Conservation (phyloP, 2,797 vertebrate genomes). For the Dicrostonyx torquatus region DNA sequence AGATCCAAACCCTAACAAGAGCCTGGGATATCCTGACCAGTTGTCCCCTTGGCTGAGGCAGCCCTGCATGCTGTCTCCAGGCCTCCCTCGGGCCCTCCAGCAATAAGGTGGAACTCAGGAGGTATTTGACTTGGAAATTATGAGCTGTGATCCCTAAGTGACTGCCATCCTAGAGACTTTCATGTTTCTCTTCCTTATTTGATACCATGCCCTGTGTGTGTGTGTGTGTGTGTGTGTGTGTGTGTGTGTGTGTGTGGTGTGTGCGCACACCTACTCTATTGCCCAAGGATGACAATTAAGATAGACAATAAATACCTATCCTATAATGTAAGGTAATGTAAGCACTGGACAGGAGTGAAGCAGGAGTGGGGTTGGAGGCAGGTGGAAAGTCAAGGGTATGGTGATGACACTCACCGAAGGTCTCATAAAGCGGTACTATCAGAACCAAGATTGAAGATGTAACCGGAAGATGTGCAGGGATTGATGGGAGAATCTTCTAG, state of each 20-base stretch:
- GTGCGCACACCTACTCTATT: neutral
- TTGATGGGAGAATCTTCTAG: neutral
- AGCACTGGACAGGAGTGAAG: neutral
- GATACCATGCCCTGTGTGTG: neutral
- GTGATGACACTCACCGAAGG: neutral
- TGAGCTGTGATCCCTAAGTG: neutral
- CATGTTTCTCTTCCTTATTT: neutral
- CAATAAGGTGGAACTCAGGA: neutral
- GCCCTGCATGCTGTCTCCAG: conserved; percentile 3
- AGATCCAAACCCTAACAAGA: conserved; percentile 56
- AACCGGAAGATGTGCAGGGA: neutral
- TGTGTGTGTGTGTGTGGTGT: neutral
- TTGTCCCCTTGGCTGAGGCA: conserved; percentile 36
- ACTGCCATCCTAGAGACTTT: neutral
- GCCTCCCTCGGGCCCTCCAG: neutral
- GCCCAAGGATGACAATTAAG: neutral
- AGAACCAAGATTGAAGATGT: neutral
- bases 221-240: neutral
- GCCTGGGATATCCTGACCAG: neutral
- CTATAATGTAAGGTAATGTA: neutral
- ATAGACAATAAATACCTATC: neutral
- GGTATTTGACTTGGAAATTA: neutral
- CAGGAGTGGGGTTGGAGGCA: neutral
- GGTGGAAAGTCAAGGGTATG: neutral
- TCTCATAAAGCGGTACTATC: neutral